Percentiles rank a stretch among this genome's conserved stretches.
phyloP scores from a whole-genome alignment of 1,140 invertebrate genomes.

The Sipha flava region DNA sequence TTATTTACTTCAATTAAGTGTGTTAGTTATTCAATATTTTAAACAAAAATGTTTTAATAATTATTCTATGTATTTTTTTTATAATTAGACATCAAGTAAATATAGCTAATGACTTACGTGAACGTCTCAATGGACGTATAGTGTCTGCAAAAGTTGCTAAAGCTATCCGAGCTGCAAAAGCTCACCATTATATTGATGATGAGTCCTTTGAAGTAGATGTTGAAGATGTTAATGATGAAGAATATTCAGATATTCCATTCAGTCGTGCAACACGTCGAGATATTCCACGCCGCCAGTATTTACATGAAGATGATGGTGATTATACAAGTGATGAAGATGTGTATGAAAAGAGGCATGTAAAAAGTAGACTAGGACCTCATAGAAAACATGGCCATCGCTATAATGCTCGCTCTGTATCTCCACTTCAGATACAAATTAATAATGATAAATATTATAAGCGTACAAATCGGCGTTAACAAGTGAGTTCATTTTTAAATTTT shows the following conservation, averaged over 20 bases:
- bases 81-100: constrained; percentile 19
- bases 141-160: constrained; percentile 17
- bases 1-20: no score
- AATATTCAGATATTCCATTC: not conserved
- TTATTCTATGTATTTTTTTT: not conserved
- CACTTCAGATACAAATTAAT: constrained; percentile 21
- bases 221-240: constrained; percentile 1
- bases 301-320: constrained; percentile 16
- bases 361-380: constrained; percentile 7
- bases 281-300: constrained; percentile 7
- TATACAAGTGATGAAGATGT: constrained; percentile 1
- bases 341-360: not conserved
- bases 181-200: not conserved
- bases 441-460: constrained; percentile 27
- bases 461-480: not conserved
- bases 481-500: not conserved
- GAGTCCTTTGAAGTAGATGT: not conserved
- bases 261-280: constrained; percentile 21
- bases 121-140: constrained; percentile 11
- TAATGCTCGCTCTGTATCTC: constrained; percentile 8
- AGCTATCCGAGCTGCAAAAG: constrained; percentile 19
- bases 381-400: constrained; percentile 7
- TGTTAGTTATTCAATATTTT: no score
- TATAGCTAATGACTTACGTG: constrained; percentile 17
- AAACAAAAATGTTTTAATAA: not conserved